Percentiles rank a stretch among this genome's conserved stretches.
Conservation (phyloP, 2,113 vertebrate genomes). For the Grallaria varia region DNA sequence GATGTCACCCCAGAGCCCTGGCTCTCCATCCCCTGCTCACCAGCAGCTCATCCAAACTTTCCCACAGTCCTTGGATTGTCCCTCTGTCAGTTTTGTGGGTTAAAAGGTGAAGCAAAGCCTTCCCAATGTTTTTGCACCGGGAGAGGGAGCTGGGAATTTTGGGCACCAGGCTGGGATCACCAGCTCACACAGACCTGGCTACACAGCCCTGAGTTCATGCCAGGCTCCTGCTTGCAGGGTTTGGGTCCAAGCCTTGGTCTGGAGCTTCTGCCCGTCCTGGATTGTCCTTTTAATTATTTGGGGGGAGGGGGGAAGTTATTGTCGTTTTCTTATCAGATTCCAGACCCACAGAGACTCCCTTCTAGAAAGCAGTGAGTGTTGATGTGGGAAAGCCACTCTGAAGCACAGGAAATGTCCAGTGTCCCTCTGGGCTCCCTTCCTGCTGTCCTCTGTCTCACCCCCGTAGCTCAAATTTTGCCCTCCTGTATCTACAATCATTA, state of each 20-base stretch:
- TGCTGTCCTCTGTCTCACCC: background rate
- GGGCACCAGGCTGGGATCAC: background rate
- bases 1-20: background rate
- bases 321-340: fast-evolving
- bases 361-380: background rate
- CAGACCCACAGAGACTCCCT: fast-evolving
- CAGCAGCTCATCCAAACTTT: background rate
- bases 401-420: background rate
- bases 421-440: background rate
- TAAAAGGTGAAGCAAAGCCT: fast-evolving
- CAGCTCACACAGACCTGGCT: fast-evolving
- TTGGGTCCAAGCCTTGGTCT: background rate
- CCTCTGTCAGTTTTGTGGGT: fast-evolving
- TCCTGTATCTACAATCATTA: background rate
- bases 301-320: background rate
- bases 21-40: fast-evolving
- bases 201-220: background rate
- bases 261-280: background rate
- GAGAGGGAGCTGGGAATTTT: background rate
- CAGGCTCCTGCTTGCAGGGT: fast-evolving
- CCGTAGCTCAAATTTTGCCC: background rate
- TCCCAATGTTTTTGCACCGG: background rate
- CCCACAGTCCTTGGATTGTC: background rate
- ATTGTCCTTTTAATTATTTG: background rate
- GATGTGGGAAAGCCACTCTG: background rate